phyloP scores from a whole-genome alignment of 2,797 vertebrate species.

The Pelochelys cantorii region DNA sequence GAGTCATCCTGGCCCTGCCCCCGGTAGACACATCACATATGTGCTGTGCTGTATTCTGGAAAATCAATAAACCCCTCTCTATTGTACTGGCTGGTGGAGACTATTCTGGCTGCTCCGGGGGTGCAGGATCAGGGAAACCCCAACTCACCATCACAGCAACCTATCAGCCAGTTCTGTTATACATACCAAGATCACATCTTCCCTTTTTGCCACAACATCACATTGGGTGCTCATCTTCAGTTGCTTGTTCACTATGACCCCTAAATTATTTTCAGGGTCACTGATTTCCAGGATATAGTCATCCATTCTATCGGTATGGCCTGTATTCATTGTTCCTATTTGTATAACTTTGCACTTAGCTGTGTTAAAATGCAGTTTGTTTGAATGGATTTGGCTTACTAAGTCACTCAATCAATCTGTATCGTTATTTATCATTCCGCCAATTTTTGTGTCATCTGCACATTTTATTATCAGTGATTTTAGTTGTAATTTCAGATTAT shows the following conservation, averaged over 20 bases:
- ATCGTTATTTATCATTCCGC: background rate
- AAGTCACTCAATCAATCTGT: background rate
- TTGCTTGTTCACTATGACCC: background rate
- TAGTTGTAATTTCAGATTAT: background rate
- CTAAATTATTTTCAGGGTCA: background rate
- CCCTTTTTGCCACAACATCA: background rate
- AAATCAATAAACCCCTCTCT: no score
- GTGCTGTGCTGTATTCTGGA: no score
- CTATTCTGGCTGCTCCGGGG: no score
- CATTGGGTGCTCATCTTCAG: background rate
- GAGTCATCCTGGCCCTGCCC: no score
- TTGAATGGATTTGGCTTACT: background rate
- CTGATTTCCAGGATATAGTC: background rate
- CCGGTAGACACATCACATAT: no score
- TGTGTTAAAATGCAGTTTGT: background rate
- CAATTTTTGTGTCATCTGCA: background rate
- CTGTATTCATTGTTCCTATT: background rate
- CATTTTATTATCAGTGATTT: background rate
- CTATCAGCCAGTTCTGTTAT: background rate
- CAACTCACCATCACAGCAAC: no score
- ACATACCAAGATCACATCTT: background rate
- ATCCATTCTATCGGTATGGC: background rate
- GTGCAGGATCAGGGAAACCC: no score
- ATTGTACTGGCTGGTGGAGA: no score
- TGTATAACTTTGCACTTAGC: background rate